A percentile compares a stretch with the other conserved stretches of the same genome.
Evolutionary conservation across 1,140 invertebrate genomes (phyloP).

Genomic region (Lordiphosa mommai): DNA sequence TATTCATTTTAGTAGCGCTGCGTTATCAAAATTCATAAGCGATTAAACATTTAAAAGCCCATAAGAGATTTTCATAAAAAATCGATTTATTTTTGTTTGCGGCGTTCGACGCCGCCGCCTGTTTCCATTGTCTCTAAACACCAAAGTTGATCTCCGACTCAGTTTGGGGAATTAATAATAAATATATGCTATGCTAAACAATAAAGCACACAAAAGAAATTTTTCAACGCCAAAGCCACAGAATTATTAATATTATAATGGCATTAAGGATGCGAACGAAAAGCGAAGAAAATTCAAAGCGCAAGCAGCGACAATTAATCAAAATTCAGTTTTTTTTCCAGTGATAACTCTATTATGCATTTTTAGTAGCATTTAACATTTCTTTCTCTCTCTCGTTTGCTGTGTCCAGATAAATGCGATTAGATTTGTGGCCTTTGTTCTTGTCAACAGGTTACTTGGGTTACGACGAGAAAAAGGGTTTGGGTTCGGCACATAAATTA

Average conservation of each 20-base stretch:
- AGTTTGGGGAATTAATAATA: conserved; percentile 29
- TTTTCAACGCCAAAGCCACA: conserved; percentile 60
- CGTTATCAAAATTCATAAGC: conserved; percentile 73
- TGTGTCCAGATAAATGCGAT: conserved; percentile 25
- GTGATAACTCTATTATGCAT: conserved; percentile 72
- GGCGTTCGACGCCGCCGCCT: conserved; percentile 25
- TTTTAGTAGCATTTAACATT: conserved; percentile 67
- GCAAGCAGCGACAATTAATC: conserved; percentile 66
- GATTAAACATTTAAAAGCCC: conserved; percentile 78
- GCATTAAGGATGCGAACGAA: conserved; percentile 33
- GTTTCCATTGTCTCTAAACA: conserved; percentile 19
- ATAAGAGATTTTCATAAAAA: conserved; percentile 77
- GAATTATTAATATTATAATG: conserved; percentile 48
- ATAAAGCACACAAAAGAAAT: conserved; percentile 63
- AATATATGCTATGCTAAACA: conserved; percentile 45
- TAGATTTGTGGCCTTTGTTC: conserved; percentile 20
- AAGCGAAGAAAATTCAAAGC: conserved; percentile 64
- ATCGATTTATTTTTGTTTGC: conserved; percentile 67
- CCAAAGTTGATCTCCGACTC: conserved; percentile 8
- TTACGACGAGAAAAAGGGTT: conserved; percentile 38
- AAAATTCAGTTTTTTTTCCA: conserved; percentile 27
- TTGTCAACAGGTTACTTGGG: conserved; percentile 45
- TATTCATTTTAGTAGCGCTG: conserved; percentile 34
- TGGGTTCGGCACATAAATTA: conserved; percentile 60
- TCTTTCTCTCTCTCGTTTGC: conserved; percentile 8